A percentile compares a stretch with the other conserved stretches of the same genome.
Conservation (phyloP, 2,113 vertebrate genomes). For the Macaca mulatta region DNA sequence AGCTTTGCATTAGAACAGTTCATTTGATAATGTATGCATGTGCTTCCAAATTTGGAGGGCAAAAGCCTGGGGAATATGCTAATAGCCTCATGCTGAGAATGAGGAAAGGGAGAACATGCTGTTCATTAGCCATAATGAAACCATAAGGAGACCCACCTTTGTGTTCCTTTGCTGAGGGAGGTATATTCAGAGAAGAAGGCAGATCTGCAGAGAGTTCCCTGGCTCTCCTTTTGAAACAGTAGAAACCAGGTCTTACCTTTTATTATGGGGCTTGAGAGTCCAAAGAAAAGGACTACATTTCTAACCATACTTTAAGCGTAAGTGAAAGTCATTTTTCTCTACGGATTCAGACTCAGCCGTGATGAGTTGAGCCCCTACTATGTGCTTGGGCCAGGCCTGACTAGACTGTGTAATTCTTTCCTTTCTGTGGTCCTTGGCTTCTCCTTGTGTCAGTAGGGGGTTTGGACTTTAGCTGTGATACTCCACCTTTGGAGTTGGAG, state of each 20-base stretch:
- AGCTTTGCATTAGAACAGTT: neutral
- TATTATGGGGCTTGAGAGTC: neutral
- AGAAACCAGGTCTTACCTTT: neutral
- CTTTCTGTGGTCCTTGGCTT: neutral
- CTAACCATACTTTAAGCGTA: no score
- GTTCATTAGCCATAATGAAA: neutral
- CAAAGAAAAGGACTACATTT: neutral
- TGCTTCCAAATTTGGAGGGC: neutral
- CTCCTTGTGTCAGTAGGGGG: neutral
- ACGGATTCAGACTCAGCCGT: neutral
- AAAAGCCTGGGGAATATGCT: neutral
- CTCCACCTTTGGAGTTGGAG: neutral
- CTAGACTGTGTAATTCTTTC: neutral
- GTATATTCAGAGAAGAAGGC: neutral
- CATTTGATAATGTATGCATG: neutral
- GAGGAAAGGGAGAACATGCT: neutral
- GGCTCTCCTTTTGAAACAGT: neutral
- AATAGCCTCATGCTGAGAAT: neutral
- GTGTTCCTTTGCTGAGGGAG: neutral
- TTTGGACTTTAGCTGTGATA: neutral
- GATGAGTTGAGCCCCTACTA: neutral
- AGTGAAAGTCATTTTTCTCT: neutral
- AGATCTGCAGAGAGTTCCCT: neutral
- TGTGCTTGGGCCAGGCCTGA: neutral
- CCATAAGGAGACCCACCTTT: neutral